Base-by-base conservation (phyloP, 2,797 vertebrate species). In the Spea hammondii region DNA sequence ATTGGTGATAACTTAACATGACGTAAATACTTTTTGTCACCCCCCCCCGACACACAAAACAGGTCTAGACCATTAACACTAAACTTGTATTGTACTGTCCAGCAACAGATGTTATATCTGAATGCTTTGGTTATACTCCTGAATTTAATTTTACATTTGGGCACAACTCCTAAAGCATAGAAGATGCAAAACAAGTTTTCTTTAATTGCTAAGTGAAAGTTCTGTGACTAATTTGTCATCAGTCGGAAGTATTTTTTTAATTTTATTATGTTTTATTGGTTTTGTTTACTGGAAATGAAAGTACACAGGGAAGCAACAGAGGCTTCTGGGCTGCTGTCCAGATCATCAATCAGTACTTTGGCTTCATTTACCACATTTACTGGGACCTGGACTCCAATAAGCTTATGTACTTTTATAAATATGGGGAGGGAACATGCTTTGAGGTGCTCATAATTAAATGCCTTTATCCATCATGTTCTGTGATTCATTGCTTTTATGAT, bases 301-400 rank as follows among this genome's bases (percentile, higher is more conserved):
- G 32, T 75, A 57, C 53, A 0, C 72, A 62, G 9, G 85, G 80
- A 79, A 82, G 68, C 45, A 68, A 66, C 17, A 53, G 55, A 77
- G 72, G 67, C 78, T 78, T 32, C 49, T 83, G 83, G 85, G 84
- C 79, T 85, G 3, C 45, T 64, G 51, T 72, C 76, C 83, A 85
- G 72, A 76, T 75, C 83, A 86, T 82, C 76, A 81, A 73, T 65
- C 53, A 78, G 72, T 60, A 67, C 14, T 9, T 78, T 70, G 74
- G 60, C 77, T 70, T 49, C 13, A 7, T 76, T 66, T 65, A 9
- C 73, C 59, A 4, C 74, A 76, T 78, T 84, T 86, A 79, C 78
- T 81, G 68, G 74, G 72, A 83, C 17, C 6, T 80, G 4, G n/a
- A 67, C 57, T 72, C 75, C 70, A 77, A 81, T 6, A 13, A 85